Evolutionary conservation across 92 coral and sea anemone genomes (phyloP), one percentile per base, ranked within the genome.

Genomic region (Metridium senile): DNA sequence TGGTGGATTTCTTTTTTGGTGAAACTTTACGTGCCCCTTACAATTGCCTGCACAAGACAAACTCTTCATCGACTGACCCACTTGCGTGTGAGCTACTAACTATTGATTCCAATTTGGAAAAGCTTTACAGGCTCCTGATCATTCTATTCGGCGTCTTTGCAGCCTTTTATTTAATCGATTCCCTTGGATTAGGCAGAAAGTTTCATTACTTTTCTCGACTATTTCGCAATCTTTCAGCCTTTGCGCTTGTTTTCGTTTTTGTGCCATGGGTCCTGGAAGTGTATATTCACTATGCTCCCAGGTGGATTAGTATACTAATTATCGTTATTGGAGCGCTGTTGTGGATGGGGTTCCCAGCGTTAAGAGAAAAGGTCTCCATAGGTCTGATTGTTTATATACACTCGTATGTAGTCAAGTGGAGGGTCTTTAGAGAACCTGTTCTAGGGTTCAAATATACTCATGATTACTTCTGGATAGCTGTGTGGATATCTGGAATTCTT

Each of bases 261-360:
- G 62, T 92, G 9, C 97, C 98, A 0, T 91, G 94, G 97, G 65
- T 91, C 47, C 83, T 94, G 28, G 92, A 94, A 74, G 77, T 88
- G 49, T 91, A 70, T 52, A 74, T 89, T 0, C 84, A 72, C 26
- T 90, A 80, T n/a, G 89, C 93, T 11, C 90, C 97, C 0, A 29
- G 79, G 18, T 85, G 89, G 89, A 26, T 31, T 10, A n/a, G n/a
- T n/a, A 29, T 80, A 0, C 27, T 75, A 49, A 83, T 75, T 11
- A 32, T 26, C 0, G 30, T 85, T 45, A 45, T 45, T 16, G 51
- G 9, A 45, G 51, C 51, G 7, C 9, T 45, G 7, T 7, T 45
- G 11, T 88, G 92, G 97, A 75, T 94, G 22, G 88, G 90, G 18
- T 71, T 91, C 43, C 93, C 98, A 32, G 89, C 85, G n/a, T 33